Conservation (phyloP, 2,113 vertebrate species). For the Hucho hucho region DNA sequence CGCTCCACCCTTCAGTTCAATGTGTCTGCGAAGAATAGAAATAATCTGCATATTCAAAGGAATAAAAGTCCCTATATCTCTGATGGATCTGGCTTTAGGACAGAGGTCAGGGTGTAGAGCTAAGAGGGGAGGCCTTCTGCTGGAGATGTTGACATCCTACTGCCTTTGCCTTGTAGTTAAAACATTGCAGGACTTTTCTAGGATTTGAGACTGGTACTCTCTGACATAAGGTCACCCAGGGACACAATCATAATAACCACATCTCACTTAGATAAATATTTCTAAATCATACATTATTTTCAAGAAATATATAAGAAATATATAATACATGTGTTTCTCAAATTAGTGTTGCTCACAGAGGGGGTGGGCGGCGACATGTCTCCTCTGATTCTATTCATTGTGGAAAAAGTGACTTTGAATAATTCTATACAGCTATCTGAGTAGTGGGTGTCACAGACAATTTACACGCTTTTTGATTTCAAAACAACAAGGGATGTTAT, state of each 20-base stretch:
- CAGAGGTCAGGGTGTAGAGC: constrained; percentile 34
- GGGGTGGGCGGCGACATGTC: too few species aligned
- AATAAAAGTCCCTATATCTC: constrained; percentile 44
- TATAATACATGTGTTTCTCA: too few species aligned
- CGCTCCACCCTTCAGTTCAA: constrained; percentile 19
- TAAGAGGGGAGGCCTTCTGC: constrained; percentile 28
- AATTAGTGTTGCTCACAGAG: too few species aligned
- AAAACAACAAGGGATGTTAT: constrained; percentile 16
- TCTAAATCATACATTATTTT: not conserved
- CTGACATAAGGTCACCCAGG: constrained; percentile 7
- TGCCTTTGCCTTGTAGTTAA: constrained; percentile 2
- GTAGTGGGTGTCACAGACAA: constrained; percentile 36
- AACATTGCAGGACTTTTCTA: not conserved
- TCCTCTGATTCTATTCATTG: constrained; percentile 4
- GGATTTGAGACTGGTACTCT: constrained; percentile 3
- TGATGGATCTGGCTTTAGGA: constrained; percentile 28
- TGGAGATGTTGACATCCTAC: constrained; percentile 8
- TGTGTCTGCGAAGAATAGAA: constrained; percentile 31
- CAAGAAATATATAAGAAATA: too few species aligned
- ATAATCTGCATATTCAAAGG: constrained; percentile 46
- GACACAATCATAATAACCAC: not conserved
- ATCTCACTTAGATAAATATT: not conserved
- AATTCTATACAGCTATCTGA: constrained; percentile 44
- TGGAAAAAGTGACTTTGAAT: constrained; percentile 16
- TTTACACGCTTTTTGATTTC: constrained; percentile 50